phyloP scores from a whole-genome alignment of 1,140 invertebrate species.

The Drosophila sulfurigaster region DNA sequence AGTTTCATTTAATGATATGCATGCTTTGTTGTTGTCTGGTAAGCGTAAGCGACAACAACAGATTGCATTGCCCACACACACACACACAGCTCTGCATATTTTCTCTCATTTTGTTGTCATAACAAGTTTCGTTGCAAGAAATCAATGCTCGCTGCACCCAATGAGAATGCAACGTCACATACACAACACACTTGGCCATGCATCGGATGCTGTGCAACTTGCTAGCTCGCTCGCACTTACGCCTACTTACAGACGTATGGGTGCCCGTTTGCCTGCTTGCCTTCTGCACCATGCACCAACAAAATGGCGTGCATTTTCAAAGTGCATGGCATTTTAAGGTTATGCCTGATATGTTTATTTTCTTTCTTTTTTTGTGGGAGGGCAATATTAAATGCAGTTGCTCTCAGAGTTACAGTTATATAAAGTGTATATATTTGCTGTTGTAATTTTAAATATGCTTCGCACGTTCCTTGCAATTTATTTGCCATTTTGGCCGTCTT shows the following conservation, averaged over 20 bases:
- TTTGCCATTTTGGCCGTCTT: conserved; percentile 30
- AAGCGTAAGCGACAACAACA: conserved; percentile 10
- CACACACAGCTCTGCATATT: background rate
- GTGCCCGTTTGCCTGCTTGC: background rate
- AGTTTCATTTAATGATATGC: conserved; percentile 41
- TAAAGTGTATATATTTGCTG: conserved; percentile 21
- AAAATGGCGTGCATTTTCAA: conserved; percentile 37
- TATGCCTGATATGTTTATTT: background rate
- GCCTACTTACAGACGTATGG: background rate
- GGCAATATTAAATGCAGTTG: background rate
- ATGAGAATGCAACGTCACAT: conserved; percentile 27
- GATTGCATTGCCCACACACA: conserved; percentile 1
- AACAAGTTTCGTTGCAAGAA: conserved; percentile 18
- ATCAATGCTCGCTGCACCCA: conserved; percentile 47
- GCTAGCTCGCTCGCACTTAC: conserved; percentile 20
- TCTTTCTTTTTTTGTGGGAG: background rate
- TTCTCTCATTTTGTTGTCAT: conserved; percentile 11
- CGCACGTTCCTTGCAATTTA: conserved; percentile 29
- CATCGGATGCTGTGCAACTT: conserved; percentile 40
- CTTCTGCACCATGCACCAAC: background rate
- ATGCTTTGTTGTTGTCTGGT: conserved; percentile 23
- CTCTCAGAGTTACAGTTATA: conserved; percentile 34
- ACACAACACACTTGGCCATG: conserved; percentile 7
- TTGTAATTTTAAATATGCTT: conserved; percentile 18
- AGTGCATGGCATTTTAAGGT: conserved; percentile 17